Conservation (phyloP, 2,113 vertebrate genomes). For the Ceratotherium simum region DNA sequence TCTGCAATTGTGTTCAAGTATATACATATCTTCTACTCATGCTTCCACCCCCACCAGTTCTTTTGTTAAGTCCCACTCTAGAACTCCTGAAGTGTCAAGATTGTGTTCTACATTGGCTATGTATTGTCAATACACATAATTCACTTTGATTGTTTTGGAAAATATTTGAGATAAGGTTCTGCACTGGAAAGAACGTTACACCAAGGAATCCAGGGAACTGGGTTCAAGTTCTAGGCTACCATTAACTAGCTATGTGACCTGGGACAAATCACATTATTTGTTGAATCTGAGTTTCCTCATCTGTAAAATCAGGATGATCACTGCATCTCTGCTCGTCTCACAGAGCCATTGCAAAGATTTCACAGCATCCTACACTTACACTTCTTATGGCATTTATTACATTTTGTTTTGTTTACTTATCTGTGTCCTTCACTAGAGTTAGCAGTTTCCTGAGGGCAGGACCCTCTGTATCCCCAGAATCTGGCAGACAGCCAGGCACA, state of each 20-base stretch:
- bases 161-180: neutral
- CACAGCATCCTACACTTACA: neutral
- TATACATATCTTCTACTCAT: neutral
- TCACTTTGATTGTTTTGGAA: slow-evolving; percentile 31
- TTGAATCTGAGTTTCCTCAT: slow-evolving; percentile 40
- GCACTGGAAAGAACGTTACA: slow-evolving; percentile 3
- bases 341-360: slow-evolving; percentile 27
- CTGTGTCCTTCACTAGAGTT: neutral
- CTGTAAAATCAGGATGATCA: neutral
- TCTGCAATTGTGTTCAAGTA: neutral
- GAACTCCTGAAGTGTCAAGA: neutral
- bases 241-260: neutral
- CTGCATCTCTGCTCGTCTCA: neutral
- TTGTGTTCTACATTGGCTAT: neutral
- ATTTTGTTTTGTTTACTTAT: neutral
- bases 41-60: neutral
- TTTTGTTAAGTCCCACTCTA: neutral
- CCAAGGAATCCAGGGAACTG: neutral
- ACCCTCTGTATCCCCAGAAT: neutral
- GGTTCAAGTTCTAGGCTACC: slow-evolving; percentile 10
- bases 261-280: slow-evolving; percentile 20
- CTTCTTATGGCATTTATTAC: neutral
- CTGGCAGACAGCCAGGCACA: neutral
- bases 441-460: neutral
- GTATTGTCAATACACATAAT: neutral